Evolutionary conservation across 2,113 vertebrate genomes (phyloP).

Genomic region (Monopterus albus): DNA sequence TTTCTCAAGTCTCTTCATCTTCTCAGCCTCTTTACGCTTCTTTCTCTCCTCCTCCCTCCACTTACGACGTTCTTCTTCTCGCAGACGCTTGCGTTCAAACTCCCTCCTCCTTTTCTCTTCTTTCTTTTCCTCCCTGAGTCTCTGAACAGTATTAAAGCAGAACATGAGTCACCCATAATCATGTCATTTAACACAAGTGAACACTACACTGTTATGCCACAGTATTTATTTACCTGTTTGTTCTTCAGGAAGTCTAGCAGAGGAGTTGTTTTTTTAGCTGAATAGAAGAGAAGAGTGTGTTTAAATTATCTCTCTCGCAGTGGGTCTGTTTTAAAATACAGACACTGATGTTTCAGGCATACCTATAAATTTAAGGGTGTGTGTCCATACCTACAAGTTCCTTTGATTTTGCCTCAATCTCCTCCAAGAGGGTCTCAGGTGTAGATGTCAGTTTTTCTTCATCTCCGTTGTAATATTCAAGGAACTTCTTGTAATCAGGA

Average conservation of each 20-base stretch:
- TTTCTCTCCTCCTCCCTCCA: constrained; percentile 97
- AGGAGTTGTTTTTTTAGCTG: constrained; percentile 97
- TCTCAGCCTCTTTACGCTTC: constrained; percentile 96
- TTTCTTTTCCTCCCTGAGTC: constrained; percentile 96
- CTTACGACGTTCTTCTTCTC: constrained; percentile 97
- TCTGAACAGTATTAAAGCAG: constrained; percentile 75
- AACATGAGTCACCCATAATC: background rate
- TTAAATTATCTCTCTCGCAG: background rate
- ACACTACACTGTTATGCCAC: background rate
- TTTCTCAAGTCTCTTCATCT: constrained; percentile 90
- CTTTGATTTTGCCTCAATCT: constrained; percentile 97
- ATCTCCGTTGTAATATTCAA: constrained; percentile 93
- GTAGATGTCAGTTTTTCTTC: constrained; percentile 95
- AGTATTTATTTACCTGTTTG: constrained; percentile 89
- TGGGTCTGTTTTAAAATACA: background rate
- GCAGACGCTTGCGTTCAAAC: constrained; percentile 93
- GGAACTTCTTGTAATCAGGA: constrained; percentile 95
- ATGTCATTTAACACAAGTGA: background rate
- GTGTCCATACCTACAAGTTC: constrained; percentile 90
- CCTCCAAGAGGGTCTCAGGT: constrained; percentile 95
- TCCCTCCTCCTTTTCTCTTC: constrained; percentile 95
- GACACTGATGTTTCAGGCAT: background rate
- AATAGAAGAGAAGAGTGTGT: constrained; percentile 31
- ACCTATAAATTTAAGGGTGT: background rate
- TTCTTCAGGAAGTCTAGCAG: constrained; percentile 98